These are phyloP conservation scores for Chaetura pelagica DNA, from an alignment of 2,113 vertebrate genomes.

Conservation along the genomic window DNA sequence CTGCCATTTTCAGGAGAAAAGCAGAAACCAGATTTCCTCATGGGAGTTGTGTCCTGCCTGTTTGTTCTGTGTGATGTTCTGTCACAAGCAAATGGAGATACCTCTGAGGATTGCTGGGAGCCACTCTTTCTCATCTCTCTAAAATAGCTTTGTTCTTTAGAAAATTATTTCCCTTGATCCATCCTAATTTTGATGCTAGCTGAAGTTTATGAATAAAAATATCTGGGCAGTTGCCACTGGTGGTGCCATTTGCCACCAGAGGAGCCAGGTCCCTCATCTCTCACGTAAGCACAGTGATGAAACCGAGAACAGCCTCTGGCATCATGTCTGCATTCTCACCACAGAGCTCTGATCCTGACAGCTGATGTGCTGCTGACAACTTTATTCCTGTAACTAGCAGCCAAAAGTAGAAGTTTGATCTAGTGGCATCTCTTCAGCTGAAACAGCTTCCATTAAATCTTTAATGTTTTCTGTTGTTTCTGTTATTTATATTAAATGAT, in stretches of 20 bases:
- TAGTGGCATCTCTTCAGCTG: conserved; percentile 13
- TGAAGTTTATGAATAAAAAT: conserved; percentile 46
- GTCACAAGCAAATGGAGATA: not conserved
- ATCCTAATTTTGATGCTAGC: not conserved
- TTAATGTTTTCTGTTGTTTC: not conserved
- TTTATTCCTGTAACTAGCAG: conserved; percentile 62
- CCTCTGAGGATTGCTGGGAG: not conserved
- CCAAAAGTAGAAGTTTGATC: conserved; percentile 51
- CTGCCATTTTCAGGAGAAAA: not conserved
- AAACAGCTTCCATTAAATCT: conserved; percentile 19
- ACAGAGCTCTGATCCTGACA: conserved; percentile 33
- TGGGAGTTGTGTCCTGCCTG: not conserved
- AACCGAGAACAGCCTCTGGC: conserved; percentile 48
- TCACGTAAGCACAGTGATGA: not conserved
- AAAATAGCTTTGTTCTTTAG: not conserved
- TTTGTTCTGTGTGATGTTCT: not conserved
- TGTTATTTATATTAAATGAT: conserved; percentile 27
- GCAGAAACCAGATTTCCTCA: not conserved
- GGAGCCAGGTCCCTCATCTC: not conserved
- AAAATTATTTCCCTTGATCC: not conserved
- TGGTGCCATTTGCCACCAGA: not conserved
- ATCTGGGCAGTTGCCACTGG: not conserved
- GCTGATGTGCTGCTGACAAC: conserved; percentile 68
- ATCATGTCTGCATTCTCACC: conserved; percentile 19
- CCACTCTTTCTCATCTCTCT: not conserved